Base-by-base conservation (phyloP, 2,113 vertebrate species). In the Pachypanchax playfairii region DNA sequence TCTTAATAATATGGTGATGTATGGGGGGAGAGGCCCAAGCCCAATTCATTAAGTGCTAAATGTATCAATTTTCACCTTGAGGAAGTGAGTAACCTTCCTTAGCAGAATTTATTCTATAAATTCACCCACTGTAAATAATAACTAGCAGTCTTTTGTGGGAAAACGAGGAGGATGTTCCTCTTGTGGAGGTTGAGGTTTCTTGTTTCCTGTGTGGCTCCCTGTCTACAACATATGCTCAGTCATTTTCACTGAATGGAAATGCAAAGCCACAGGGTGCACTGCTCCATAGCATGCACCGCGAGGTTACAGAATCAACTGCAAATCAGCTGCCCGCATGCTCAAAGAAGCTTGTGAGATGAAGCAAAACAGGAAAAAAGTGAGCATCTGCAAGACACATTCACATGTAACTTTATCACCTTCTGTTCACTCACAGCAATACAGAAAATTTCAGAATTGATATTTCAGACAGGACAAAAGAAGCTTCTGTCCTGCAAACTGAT, bases 1-100 rank as follows among this genome's bases (percentile, higher is more conserved):
- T 91, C 91, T 92, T 93, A 93, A 92, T 93, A 93, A 92, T 89
- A 92, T 92, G 90, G 91, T 93, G 92, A 93, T 92, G 93, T 92
- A 93, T 91, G 90, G 84, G 83, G n/a, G 82, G 85, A 90, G 85
- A 84, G 82, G 79, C 84, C 77, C 77, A 68, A 79, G 89, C 87
- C 87, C 70, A 77, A 90, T 91, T 93, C 89, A 92, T 92, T 93
- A 93, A 92, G 90, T 90, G 88, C 89, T 93, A 91, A 93, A 92
- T 54, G 85, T 92, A 92, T 91, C 91, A 81, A 90, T 90, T 91
- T 90, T 93, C 90, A 92, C 92, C 92, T 93, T 93, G 91, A 92
- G 85, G 87, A 92, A 87, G 79, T 70, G 78, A 88, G 85, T 91
- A 92, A 92, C 92, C 92, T 91, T 91, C 90, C 78, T 79, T 87